A percentile compares a stretch with the other conserved stretches of the same genome.
Conservation (phyloP, 2,113 vertebrate genomes). For the Lepus americanus region DNA sequence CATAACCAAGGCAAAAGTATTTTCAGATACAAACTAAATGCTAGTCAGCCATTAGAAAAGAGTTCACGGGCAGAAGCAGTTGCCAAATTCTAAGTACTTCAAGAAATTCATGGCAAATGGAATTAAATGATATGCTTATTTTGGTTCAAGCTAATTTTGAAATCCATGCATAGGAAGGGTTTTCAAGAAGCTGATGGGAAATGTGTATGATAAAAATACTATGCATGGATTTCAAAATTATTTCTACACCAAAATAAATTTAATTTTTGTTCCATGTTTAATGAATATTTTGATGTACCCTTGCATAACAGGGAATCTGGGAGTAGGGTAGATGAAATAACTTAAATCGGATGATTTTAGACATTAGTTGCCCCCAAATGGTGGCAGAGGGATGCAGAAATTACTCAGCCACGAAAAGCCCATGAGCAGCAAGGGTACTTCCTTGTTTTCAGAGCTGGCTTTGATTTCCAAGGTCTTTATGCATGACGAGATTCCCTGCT, state of each 20-base stretch:
- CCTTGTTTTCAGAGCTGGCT: conserved; percentile 30
- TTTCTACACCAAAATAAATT: too few species aligned
- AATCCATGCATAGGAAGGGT: too few species aligned
- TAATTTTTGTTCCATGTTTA: too few species aligned
- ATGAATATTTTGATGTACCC: too few species aligned
- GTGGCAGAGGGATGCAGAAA: background rate
- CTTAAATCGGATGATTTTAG: background rate
- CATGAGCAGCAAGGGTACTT: conserved; percentile 4
- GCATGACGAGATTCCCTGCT: conserved; percentile 4
- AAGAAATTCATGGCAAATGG: too few species aligned
- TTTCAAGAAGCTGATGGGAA: too few species aligned
- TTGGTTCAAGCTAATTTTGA: too few species aligned
- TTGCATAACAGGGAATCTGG: background rate
- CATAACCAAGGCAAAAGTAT: background rate
- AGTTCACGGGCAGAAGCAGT: background rate
- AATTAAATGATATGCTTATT: too few species aligned
- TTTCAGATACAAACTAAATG: conserved; percentile 13
- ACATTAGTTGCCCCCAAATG: background rate
- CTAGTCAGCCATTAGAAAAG: background rate
- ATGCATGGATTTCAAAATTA: too few species aligned
- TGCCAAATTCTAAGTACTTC: background rate
- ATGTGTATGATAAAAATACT: too few species aligned
- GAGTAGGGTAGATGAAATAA: background rate
- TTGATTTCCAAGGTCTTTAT: conserved; percentile 52
- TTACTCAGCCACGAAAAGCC: background rate